Evolutionary conservation across 2,113 vertebrate species (phyloP).

Genomic region (Ailuropoda melanoleuca): DNA sequence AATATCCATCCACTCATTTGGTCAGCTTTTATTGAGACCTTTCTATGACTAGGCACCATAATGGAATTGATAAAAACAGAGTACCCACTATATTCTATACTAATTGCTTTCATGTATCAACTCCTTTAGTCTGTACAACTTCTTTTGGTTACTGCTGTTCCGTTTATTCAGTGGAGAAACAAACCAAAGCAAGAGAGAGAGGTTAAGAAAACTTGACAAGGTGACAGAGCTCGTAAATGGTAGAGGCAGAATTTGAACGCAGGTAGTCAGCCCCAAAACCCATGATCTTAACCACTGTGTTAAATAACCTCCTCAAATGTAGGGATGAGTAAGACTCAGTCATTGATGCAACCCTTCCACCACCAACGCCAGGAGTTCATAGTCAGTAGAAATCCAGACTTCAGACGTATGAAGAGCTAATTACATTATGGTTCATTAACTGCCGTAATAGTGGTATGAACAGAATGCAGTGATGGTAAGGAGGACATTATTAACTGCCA

Average conservation of each 20-base stretch:
- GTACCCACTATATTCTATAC: neutral
- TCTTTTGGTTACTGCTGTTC: neutral
- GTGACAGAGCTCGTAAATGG: neutral
- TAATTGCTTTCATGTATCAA: neutral
- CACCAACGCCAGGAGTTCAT: neutral
- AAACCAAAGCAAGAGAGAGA: neutral
- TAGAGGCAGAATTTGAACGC: neutral
- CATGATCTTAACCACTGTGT: neutral
- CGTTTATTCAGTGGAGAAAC: neutral
- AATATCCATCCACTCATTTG: neutral
- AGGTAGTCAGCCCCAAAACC: neutral
- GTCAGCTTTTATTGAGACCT: neutral
- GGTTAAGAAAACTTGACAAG: neutral
- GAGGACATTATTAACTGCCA: neutral
- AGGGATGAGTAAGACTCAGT: neutral
- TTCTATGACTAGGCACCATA: neutral
- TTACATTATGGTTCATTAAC: neutral
- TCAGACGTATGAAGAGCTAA: neutral
- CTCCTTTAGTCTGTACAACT: neutral
- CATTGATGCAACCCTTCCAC: neutral
- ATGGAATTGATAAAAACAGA: conserved; percentile 12
- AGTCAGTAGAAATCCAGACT: neutral
- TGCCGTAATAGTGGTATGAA: neutral
- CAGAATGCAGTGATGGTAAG: neutral
- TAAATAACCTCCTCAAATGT: neutral